A percentile compares a stretch with the other conserved stretches of the same genome.
Conservation (phyloP, 2,113 vertebrate species). For the Chionomys nivalis region DNA sequence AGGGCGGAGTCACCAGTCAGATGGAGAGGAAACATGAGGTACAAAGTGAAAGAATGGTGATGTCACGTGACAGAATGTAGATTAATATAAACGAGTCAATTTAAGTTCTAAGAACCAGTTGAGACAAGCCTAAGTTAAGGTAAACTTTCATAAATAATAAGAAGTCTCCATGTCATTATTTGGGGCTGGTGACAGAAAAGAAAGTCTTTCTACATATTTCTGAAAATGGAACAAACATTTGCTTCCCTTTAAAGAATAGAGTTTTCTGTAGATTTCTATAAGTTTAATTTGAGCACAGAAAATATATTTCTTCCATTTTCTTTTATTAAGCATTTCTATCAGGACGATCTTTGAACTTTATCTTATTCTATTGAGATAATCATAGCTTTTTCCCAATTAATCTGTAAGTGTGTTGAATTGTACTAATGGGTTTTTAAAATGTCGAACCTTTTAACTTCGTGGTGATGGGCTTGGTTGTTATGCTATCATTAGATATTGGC, state of each 20-base stretch:
- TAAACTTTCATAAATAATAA: neutral
- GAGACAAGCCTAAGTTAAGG: neutral
- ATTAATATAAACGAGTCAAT: neutral
- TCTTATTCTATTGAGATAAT: neutral
- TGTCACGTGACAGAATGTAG: neutral
- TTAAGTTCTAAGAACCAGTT: neutral
- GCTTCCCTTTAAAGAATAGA: constrained; percentile 15
- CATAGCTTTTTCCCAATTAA: neutral
- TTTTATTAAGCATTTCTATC: constrained; percentile 20
- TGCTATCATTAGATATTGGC: constrained; percentile 5
- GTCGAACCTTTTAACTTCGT: neutral
- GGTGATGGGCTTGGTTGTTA: neutral
- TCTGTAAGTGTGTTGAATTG: constrained; percentile 21
- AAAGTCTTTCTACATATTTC: neutral
- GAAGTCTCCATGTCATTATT: neutral
- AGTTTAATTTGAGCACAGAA: neutral
- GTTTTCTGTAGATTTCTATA: neutral
- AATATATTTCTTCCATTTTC: neutral
- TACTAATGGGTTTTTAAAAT: neutral
- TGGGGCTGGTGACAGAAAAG: neutral
- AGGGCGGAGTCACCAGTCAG: neutral
- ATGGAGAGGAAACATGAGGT: neutral
- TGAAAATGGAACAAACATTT: neutral
- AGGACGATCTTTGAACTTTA: constrained; percentile 13
- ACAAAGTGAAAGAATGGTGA: neutral